Evolutionary conservation across 2,797 vertebrate species (phyloP).

Genomic region (Threskiornis aethiopicus): DNA sequence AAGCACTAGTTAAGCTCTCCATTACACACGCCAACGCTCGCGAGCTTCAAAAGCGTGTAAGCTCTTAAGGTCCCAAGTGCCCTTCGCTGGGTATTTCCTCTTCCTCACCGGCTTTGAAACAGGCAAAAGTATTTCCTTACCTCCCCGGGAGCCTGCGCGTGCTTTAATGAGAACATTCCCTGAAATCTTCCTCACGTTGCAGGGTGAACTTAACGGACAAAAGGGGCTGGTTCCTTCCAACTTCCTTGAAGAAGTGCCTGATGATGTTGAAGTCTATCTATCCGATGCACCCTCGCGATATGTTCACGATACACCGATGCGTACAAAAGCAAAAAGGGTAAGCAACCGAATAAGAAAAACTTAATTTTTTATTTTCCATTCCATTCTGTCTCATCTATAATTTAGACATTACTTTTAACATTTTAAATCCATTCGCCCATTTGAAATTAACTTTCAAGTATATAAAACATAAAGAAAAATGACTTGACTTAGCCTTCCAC

Average conservation of each 20-base stretch:
- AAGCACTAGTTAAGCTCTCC: background rate
- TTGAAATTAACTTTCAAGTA: background rate
- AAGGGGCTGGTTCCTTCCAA: slow-evolving; percentile 98
- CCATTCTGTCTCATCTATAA: slow-evolving; percentile 46
- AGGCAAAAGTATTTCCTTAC: background rate
- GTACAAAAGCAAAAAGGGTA: slow-evolving; percentile 97
- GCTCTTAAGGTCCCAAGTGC: too few relatives aligned
- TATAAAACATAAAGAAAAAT: background rate
- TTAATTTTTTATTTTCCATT: slow-evolving; percentile 58
- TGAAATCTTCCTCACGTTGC: background rate
- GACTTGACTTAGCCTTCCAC: background rate
- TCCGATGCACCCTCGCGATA: slow-evolving; percentile 87
- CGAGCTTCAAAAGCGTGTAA: rapidly evolving
- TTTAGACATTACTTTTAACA: background rate
- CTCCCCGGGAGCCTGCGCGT: rapidly evolving
- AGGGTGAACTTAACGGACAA: slow-evolving; percentile 97
- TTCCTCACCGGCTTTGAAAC: background rate
- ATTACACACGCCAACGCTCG: rapidly evolving
- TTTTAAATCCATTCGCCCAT: background rate
- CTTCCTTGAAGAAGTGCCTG: slow-evolving; percentile 99
- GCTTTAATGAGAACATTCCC: background rate
- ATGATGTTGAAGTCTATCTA: slow-evolving; percentile 96
- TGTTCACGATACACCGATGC: slow-evolving; percentile 81
- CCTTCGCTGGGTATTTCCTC: rapidly evolving
- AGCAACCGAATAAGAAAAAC: slow-evolving; percentile 66